Evolutionary conservation across 2,888 invertebrate species (phyloP).

Genomic region (Phalera bucephala): DNA sequence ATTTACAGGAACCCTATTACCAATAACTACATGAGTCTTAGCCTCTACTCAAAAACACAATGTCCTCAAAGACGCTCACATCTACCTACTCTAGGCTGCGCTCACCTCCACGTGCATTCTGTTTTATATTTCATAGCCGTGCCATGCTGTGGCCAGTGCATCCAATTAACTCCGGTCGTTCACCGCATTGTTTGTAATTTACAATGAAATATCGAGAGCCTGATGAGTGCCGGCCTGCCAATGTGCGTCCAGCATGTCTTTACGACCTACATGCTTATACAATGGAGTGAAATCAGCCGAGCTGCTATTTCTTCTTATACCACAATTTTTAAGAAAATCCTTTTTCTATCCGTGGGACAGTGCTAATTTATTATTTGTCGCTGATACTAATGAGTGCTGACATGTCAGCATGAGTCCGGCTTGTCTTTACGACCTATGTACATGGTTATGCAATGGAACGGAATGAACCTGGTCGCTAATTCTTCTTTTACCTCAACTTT

Average conservation of each 20-base stretch:
- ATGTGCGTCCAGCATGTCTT: constrained; percentile 39
- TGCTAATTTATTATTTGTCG: too few relatives aligned
- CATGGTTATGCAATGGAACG: constrained; percentile 28
- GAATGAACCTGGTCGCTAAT: constrained; percentile 26
- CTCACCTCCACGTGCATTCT: constrained; percentile 37
- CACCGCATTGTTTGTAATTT: constrained; percentile 64
- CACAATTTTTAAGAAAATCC: too few relatives aligned
- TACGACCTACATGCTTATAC: constrained; percentile 47
- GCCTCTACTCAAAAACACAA: too few relatives aligned
- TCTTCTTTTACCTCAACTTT: too few relatives aligned
- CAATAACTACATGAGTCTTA: too few relatives aligned
- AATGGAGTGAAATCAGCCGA: constrained; percentile 24
- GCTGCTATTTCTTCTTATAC: too few relatives aligned
- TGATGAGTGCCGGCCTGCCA: constrained; percentile 49
- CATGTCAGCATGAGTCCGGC: constrained; percentile 26
- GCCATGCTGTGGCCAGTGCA: constrained; percentile 56
- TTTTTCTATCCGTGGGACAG: too few relatives aligned
- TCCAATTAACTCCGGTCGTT: constrained; percentile 77
- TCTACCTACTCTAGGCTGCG: constrained; percentile 8
- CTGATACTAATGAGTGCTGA: constrained; percentile 57
- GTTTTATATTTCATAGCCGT: constrained; percentile 69
- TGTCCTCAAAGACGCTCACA: too few relatives aligned
- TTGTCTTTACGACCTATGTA: constrained; percentile 56
- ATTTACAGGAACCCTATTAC: too few relatives aligned
- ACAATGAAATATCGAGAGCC: constrained; percentile 68